phyloP scores from a whole-genome alignment of 2,797 vertebrate genomes.

The Artibeus lituratus region DNA sequence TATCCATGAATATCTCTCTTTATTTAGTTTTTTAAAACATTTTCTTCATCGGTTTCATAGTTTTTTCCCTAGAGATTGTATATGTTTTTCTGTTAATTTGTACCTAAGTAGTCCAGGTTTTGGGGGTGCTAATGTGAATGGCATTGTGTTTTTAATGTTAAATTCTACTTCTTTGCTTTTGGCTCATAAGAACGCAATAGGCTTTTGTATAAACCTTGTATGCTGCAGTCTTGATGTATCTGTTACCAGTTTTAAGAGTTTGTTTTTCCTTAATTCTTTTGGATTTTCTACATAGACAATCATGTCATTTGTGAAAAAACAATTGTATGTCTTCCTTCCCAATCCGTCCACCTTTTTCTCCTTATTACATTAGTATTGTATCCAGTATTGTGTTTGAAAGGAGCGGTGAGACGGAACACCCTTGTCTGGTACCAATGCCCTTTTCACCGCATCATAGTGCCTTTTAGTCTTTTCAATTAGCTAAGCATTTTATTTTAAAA shows the following conservation, averaged over 20 bases:
- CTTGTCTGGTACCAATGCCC: neutral
- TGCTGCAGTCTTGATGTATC: neutral
- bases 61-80: neutral
- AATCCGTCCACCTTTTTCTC: neutral
- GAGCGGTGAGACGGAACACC: no score
- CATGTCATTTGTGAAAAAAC: neutral
- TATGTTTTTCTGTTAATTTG: neutral
- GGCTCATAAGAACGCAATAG: neutral
- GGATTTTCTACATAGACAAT: neutral
- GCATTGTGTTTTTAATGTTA: neutral
- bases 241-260: neutral
- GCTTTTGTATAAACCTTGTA: neutral
- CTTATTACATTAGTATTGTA: neutral
- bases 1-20: neutral
- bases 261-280: neutral
- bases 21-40: neutral
- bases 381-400: neutral
- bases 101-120: neutral
- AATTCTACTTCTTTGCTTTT: neutral
- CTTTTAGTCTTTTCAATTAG: neutral
- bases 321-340: neutral
- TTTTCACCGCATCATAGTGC: neutral
- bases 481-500: neutral
- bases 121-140: neutral
- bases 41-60: neutral